Base-by-base conservation (phyloP, 1,140 invertebrate genomes). In the Argopecten irradians region DNA sequence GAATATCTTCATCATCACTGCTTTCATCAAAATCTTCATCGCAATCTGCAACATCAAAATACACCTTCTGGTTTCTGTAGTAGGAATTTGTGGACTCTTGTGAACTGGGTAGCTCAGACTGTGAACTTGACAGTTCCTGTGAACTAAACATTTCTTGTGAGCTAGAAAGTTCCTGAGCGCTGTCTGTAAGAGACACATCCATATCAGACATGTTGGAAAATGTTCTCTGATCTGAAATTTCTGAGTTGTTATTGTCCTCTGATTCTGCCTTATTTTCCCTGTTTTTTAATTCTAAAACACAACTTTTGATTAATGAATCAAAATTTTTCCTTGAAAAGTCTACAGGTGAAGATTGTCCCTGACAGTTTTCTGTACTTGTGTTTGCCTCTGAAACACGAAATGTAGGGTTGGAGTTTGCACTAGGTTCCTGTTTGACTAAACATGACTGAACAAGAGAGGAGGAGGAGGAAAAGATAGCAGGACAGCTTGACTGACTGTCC, bases 71-170 rank as follows among this genome's bases (percentile, higher is more conserved):
- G 55, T 71, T n/a, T 71, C 55, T 71, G 55, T 71, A 71, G 55
- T 71, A 71, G 16, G 55, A 71, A n/a, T 71, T 71, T 71, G 55
- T 71, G n/a, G 55, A 71, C n/a, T 71, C 55, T 71, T 71, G 55
- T 71, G 55, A 71, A 28, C 55, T 71, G 55, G 55, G 55, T 71
- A 71, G 55, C 2, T 71, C 55, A 71, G 55, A 71, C n/a, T 71
- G 55, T 71, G 55, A 71, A n/a, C 55, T 71, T 28, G 55, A 71
- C 55, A 71, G 55, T 28, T 71, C 55, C 22, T 71, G 55, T 71
- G 55, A 71, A 11, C 55, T 71, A 71, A 11, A 71, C 55, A 71
- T 22, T 16, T 71, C 55, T 16, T 71, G 55, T 71, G 55, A 71
- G n/a, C 55, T 46, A 46, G 43, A 46, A 1, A 46, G 43, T 46